A percentile compares a stretch with the other conserved stretches of the same genome.
These are phyloP conservation scores for Philopotamus ludificatus DNA, from an alignment of 1,140 invertebrate genomes.

Conservation along the genomic window DNA sequence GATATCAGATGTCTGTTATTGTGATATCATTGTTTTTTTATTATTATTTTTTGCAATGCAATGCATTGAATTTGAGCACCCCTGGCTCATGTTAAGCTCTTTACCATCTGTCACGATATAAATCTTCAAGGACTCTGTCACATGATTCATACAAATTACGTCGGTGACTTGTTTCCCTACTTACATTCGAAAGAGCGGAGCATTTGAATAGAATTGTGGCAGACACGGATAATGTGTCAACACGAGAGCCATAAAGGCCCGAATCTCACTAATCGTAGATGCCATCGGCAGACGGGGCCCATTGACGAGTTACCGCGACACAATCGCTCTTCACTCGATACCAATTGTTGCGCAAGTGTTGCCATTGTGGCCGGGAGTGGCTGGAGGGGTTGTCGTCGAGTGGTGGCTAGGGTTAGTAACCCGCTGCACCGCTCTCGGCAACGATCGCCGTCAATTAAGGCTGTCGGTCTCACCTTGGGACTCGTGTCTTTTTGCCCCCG, in stretches of 20 bases:
- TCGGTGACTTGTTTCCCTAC: conserved; percentile 12
- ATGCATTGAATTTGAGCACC: not conserved
- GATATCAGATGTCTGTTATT: too few relatives aligned
- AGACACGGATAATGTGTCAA: not conserved
- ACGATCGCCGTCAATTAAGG: conserved; percentile 5
- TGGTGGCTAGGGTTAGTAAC: not conserved
- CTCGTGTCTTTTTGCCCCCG: not conserved
- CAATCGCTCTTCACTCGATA: not conserved
- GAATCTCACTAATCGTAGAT: too few relatives aligned
- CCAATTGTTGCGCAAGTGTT: conserved; percentile 5
- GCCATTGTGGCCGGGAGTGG: conserved; percentile 19
- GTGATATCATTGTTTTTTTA: not conserved
- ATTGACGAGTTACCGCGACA: too few relatives aligned
- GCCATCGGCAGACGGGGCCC: too few relatives aligned
- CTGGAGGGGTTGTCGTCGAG: not conserved
- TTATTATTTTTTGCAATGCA: not conserved
- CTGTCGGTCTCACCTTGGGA: not conserved
- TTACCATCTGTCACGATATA: conserved; percentile 28
- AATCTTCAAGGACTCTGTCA: conserved; percentile 28
- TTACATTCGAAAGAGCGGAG: not conserved
- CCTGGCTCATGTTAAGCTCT: conserved; percentile 12
- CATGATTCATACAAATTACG: conserved; percentile 30
- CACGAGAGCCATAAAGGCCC: not conserved
- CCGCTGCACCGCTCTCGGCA: not conserved
- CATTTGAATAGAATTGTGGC: conserved; percentile 6